These are phyloP conservation scores for Drosophila merina DNA, from an alignment of 2,888 invertebrate genomes.

Conservation along the genomic window DNA sequence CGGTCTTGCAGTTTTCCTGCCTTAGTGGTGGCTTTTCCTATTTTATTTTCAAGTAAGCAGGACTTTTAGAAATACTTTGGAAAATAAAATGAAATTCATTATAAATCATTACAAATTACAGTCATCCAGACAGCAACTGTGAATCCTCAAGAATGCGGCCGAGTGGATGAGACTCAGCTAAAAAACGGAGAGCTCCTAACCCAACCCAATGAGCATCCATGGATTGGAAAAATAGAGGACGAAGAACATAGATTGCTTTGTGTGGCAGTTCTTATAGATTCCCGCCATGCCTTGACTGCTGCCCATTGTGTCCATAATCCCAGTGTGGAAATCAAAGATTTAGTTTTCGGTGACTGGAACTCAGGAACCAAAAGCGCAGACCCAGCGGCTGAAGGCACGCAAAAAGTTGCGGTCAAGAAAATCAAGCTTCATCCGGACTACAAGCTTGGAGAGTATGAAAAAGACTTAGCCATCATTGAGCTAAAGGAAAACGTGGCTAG, in stretches of 20 bases:
- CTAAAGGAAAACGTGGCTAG: neutral
- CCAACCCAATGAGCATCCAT: slow-evolving; percentile 24
- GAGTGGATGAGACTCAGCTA: slow-evolving; percentile 19
- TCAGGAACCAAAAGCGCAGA: slow-evolving; percentile 2
- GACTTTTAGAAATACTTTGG: rapidly evolving
- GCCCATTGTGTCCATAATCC: slow-evolving; percentile 16
- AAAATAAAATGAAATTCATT: neutral
- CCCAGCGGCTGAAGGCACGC: neutral
- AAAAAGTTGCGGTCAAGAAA: neutral
- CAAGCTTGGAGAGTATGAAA: neutral
- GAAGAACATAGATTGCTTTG: neutral
- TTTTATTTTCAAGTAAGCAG: slow-evolving; percentile 2
- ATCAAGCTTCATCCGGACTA: slow-evolving; percentile 3
- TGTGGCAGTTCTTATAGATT: slow-evolving; percentile 16
- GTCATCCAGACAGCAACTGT: neutral
- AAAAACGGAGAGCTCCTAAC: slow-evolving; percentile 5
- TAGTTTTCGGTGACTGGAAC: slow-evolving; percentile 25
- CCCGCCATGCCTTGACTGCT: slow-evolving; percentile 12
- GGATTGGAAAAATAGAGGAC: slow-evolving; percentile 12
- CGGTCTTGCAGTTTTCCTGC: neutral
- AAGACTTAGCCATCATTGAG: slow-evolving; percentile 18
- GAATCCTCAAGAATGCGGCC: slow-evolving; percentile 17
- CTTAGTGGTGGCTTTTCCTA: neutral
- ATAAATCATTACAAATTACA: neutral
- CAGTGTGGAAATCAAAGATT: neutral